Evolutionary conservation across 1,140 invertebrate species (phyloP).

Genomic region (Drosophila hydei): DNA sequence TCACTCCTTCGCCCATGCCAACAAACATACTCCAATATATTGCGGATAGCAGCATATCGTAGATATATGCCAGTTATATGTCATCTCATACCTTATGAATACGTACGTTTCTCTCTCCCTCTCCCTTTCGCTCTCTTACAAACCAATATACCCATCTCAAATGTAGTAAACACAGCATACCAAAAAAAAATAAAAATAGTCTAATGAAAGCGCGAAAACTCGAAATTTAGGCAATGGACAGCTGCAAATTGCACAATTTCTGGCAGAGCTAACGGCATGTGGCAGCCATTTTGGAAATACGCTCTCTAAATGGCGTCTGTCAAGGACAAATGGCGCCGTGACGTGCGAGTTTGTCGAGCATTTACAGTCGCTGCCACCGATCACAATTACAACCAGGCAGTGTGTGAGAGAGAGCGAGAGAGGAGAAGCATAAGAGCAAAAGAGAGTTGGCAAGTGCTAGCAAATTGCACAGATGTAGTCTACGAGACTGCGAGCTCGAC

Average conservation of each 20-base stretch:
- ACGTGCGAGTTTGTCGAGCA: slow-evolving; percentile 71
- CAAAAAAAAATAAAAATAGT: slow-evolving; percentile 7
- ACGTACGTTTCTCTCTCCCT: no score
- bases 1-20: no score
- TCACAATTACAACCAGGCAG: slow-evolving; percentile 65
- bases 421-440: slow-evolving; percentile 4
- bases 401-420: slow-evolving; percentile 6
- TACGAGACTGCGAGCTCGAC: slow-evolving; percentile 5
- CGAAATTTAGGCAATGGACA: slow-evolving; percentile 60
- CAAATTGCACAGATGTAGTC: slow-evolving; percentile 73
- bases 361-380: slow-evolving; percentile 63
- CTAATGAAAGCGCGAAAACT: slow-evolving; percentile 43
- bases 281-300: slow-evolving; percentile 69
- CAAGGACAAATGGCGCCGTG: slow-evolving; percentile 70
- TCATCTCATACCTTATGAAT: no score
- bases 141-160: not conserved
- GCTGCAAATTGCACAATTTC: slow-evolving; percentile 72
- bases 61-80: no score
- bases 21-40: no score
- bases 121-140: not conserved
- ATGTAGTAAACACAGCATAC: not conserved
- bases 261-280: slow-evolving; percentile 54
- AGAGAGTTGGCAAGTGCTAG: slow-evolving; percentile 57
- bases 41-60: no score
- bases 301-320: slow-evolving; percentile 74